These are phyloP conservation scores for Neotoxoptera formosana DNA, from an alignment of 1,140 invertebrate genomes.

Conservation along the genomic window DNA sequence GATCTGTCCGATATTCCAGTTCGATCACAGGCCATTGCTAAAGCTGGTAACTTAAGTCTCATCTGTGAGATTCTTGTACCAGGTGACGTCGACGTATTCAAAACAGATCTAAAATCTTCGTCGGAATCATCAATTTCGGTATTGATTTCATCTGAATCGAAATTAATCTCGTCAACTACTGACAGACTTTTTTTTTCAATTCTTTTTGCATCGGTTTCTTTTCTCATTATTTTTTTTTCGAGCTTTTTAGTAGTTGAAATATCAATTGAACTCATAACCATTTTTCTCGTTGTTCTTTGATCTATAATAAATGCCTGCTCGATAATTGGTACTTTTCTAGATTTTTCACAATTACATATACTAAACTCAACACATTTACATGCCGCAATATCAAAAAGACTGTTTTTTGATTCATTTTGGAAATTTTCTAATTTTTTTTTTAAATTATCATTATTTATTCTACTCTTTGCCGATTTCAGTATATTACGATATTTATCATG, in stretches of 20 bases:
- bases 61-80: not conserved
- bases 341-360: no score
- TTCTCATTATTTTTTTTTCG: not conserved
- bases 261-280: not conserved
- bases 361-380: no score
- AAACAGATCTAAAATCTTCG: not conserved
- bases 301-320: no score
- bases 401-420: no score
- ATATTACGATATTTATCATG: no score
- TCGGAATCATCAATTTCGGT: not conserved
- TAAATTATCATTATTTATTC: no score
- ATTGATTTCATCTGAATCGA: not conserved
- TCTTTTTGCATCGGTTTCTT: not conserved
- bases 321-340: no score
- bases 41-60: not conserved
- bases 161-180: not conserved
- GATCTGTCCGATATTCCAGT: not conserved
- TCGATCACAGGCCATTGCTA: not conserved
- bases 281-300: not conserved
- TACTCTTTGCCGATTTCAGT: no score
- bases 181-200: not conserved
- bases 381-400: no score
- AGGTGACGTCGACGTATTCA: not conserved
- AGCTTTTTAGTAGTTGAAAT: constrained; percentile 3
- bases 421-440: not conserved